Evolutionary conservation across 2,113 vertebrate species (phyloP), one percentile per base, ranked within the genome.

Genomic region (Synodontis membranacea): DNA sequence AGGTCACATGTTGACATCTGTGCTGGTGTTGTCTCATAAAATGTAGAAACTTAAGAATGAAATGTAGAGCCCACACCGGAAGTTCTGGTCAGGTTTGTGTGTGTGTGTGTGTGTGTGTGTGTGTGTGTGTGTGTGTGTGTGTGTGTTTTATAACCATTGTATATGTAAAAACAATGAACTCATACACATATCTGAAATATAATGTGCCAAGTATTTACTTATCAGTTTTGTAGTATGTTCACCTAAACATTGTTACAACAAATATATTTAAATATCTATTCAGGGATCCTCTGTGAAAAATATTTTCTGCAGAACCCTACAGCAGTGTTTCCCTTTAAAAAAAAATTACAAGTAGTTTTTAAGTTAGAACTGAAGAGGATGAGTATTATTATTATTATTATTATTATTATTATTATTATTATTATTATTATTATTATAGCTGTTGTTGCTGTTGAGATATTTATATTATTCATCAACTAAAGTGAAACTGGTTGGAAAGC

Each of bases 81-180:
- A 91, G 87, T 88, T 91, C 82, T 86, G 80, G 64, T 89, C 84
- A 62, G 87, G 88, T 91, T 90, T 25, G 48, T 85, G 86, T 50
- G 34, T 86, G 48, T 37, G 54, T 3, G 1, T 37, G 58, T 39
- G 0, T 74, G 72, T 70, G 42, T 68, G 48, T 68, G 8, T 42
- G 50, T 37, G 21, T 60, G 28, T 82, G 3, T 31, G n/a, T n/a
- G n/a, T n/a, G n/a, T 80, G 8, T 54, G 15, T 17, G 11, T 15
- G 50, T 17, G 5, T 54, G 10, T 25, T 42, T 21, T 21, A 48
- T 3, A 50, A 31, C 23, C 19, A 37, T 68, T 68, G 64, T 39
- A 19, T 68, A 68, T 68, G 34, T 68, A 7, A 19, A 21, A 70
- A 14, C 15, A 25, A 25, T 74, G 23, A 11, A 75, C 10, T 44